Evolutionary conservation across 2,797 vertebrate genomes (phyloP).

Genomic region (Malacoraja senta): DNA sequence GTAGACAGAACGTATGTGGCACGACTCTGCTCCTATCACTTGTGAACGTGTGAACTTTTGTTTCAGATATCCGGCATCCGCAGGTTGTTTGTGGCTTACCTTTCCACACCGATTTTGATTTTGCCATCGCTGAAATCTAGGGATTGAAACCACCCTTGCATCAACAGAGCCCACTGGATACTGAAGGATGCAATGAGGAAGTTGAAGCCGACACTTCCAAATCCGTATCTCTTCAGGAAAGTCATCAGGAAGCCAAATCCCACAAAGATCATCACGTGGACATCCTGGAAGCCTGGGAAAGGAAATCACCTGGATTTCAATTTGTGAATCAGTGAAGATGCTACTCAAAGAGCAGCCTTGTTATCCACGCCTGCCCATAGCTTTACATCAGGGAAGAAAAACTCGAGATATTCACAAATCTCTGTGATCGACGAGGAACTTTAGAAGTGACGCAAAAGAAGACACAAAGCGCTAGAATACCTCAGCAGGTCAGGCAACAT

Average conservation of each 20-base stretch:
- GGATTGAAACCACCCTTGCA: conserved; percentile 90
- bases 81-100: conserved; percentile 53
- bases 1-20: too few species aligned
- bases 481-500: too few species aligned
- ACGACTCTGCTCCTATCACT: too few species aligned
- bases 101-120: conserved; percentile 76
- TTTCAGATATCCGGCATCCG: too few species aligned
- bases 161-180: conserved; percentile 90
- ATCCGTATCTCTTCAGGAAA: conserved; percentile 89
- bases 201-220: conserved; percentile 81
- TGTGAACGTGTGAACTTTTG: too few species aligned
- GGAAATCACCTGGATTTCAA: background rate
- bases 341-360: background rate
- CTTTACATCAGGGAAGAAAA: background rate
- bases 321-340: background rate
- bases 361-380: background rate
- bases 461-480: too few species aligned
- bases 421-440: too few species aligned
- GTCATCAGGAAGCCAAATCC: conserved; percentile 97
- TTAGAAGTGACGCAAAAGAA: too few species aligned
- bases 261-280: conserved; percentile 96
- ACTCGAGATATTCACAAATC: background rate
- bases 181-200: conserved; percentile 89
- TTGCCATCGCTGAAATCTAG: conserved; percentile 55
- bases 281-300: conserved; percentile 84